Evolutionary conservation across 2,888 invertebrate genomes (phyloP), one percentile per base, ranked within the genome.

Genomic region (Patella depressa): DNA sequence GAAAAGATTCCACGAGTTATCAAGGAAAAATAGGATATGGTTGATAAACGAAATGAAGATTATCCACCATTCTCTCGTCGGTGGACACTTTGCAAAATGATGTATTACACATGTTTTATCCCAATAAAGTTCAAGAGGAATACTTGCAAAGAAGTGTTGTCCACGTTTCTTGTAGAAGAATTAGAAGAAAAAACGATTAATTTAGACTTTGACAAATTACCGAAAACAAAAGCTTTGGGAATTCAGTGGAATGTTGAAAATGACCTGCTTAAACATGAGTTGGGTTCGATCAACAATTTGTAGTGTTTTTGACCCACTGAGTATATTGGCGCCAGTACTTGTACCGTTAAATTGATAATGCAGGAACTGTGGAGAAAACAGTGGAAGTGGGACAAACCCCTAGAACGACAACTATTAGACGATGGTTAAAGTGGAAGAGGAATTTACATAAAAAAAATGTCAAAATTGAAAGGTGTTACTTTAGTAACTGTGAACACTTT

Each of bases 251-350:
- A 29, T 29, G 29, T 29, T 29, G 29, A 29, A 29, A 29, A 29
- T 29, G 5, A 34, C 34, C 34, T 34, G 34, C 34, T 2, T 34
- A 34, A 34, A 34, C 34, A 34, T 34, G 2, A 4, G 34, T 34
- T 4, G 34, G 5, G 34, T 34, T 34, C 34, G 34, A 34, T 34
- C 45, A 7, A 45, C 7, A 45, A 45, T 7, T 7, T 65, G 74
- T 24, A 57, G 81, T n/a, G 71, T 82, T 34, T 82, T 79, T 57
- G 81, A 84, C 72, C 84, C 84, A 4, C 57, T 82, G 1, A 81
- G 83, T 24, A 78, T 82, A n/a, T 14, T 84, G 1, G 78, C 79
- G 34, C 81, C 82, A 9, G 72, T 81, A 53, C 71, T 76, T 3
- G 72, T 84, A 14, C 15, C 5, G 5, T 78, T 3, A 83, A 78